phyloP scores from a whole-genome alignment of 2,888 invertebrate genomes.

The Mythimna impura region DNA sequence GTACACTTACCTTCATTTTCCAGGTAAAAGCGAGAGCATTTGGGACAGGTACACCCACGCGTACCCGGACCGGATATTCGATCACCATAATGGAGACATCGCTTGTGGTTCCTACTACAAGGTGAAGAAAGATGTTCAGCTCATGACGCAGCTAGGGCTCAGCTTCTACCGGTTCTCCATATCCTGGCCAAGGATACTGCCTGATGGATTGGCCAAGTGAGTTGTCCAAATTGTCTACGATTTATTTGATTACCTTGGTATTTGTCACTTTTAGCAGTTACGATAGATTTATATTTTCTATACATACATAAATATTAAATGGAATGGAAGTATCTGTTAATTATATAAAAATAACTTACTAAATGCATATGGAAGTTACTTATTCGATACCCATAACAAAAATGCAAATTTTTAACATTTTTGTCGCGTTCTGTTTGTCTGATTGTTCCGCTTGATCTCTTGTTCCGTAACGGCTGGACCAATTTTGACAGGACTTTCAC shows the following conservation, averaged over 20 bases:
- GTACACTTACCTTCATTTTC: slow-evolving; percentile 24
- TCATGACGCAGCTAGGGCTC: slow-evolving; percentile 90
- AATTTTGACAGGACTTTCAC: no score
- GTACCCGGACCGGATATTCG: slow-evolving; percentile 86
- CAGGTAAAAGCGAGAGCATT: slow-evolving; percentile 92
- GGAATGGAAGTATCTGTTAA: no score
- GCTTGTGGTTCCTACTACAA: slow-evolving; percentile 93
- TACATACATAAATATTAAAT: no score
- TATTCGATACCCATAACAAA: no score
- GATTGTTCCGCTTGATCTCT: no score
- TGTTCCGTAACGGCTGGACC: no score
- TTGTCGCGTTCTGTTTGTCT: no score
- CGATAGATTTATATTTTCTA: no score
- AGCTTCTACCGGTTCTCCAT: slow-evolving; percentile 91
- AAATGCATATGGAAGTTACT: no score
- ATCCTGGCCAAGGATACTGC: slow-evolving; percentile 93
- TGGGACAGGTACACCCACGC: slow-evolving; percentile 92
- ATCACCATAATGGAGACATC: slow-evolving; percentile 91
- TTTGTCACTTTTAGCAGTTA: neutral
- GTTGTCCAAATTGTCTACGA: slow-evolving; percentile 57
- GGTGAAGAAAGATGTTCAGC: slow-evolving; percentile 90
- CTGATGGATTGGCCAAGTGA: slow-evolving; percentile 89
- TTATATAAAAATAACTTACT: no score
- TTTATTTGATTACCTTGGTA: neutral
- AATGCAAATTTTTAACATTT: no score